phyloP scores from a whole-genome alignment of 1,140 invertebrate species.

The Ips nitidus region DNA sequence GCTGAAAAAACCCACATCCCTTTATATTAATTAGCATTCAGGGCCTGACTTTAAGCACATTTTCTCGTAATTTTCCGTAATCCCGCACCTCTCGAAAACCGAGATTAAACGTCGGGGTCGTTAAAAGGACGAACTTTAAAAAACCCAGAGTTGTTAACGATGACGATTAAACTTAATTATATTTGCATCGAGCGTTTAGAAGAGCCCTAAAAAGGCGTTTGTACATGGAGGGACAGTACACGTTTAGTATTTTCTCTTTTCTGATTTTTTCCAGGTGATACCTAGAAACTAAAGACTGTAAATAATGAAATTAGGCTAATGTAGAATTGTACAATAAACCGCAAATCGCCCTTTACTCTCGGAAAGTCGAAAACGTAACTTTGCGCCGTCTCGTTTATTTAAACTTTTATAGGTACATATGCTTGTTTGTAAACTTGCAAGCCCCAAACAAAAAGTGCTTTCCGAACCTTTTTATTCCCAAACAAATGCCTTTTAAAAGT shows the following conservation, averaged over 20 bases:
- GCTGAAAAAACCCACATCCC: constrained; percentile 27
- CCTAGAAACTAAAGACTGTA: too few species aligned
- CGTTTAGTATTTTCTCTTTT: too few species aligned
- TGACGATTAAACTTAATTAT: constrained; percentile 37
- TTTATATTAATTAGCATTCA: constrained; percentile 35
- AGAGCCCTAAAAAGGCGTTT: constrained; percentile 18
- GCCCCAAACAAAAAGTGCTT: constrained; percentile 17
- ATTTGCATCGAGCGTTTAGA: constrained; percentile 27
- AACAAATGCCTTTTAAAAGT: constrained; percentile 29
- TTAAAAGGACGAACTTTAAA: constrained; percentile 28
- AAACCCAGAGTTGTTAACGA: constrained; percentile 19
- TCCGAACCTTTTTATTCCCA: constrained; percentile 10
- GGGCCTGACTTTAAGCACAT: constrained; percentile 33
- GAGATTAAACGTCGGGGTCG: constrained; percentile 32
- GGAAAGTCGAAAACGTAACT: constrained; percentile 20
- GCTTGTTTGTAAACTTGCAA: constrained; percentile 23
- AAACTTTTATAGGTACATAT: constrained; percentile 27
- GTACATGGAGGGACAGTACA: too few species aligned
- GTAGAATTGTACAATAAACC: too few species aligned
- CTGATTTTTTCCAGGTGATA: too few species aligned
- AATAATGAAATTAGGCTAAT: too few species aligned
- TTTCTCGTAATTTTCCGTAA: constrained; percentile 37
- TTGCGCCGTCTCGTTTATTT: constrained; percentile 20
- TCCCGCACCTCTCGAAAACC: constrained; percentile 26
- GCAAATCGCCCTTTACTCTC: too few species aligned